Evolutionary conservation across 2,113 vertebrate species (phyloP), one percentile per base, ranked within the genome.

Genomic region (Gallinago undulata): DNA sequence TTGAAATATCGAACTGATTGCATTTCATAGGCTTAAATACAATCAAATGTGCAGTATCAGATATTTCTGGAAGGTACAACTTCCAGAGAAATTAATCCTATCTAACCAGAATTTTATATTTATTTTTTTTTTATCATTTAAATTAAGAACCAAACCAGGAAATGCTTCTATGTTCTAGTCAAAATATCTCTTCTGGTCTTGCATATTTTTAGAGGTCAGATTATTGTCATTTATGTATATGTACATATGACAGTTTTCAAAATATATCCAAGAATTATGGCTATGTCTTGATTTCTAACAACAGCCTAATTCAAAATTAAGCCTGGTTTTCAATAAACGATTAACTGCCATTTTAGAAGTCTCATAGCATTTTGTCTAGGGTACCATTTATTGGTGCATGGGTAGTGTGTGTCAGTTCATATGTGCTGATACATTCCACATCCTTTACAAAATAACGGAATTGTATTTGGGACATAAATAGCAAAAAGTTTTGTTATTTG

Each of bases 1-100:
- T 89, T 93, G 33, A 87, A 90, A 92, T 87, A 83, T 31, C 31
- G 82, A 90, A 75, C 76, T 81, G 92, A 93, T 95, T 91, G 47
- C 27, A 87, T 93, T 90, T 96, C 45, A 45, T 62, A 35, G 28
- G 48, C 19, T 84, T 92, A 87, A 95, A 82, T 75, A 79, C 43
- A 94, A 59, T 63, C 59, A 75, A 57, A 27, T 66, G 30, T 81
- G 28, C 53, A 72, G 9, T 72, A 79, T 67, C 57, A 91, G 41
- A 39, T 76, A 59, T 45, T 89, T 84, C 63, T 88, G 43, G 73
- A 63, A 77, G 51, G n/a, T 47, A 68, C 24, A 72, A 51, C 11
- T 88, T 76, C 66, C 24, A 89, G 55, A 73, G 27, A 64, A 78
- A 91, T 64, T 33, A 77, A 91, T 68, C 37, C 39, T 73, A 69